These are phyloP conservation scores for Polia nebulosa DNA, from an alignment of 2,888 invertebrate species.

Conservation along the genomic window DNA sequence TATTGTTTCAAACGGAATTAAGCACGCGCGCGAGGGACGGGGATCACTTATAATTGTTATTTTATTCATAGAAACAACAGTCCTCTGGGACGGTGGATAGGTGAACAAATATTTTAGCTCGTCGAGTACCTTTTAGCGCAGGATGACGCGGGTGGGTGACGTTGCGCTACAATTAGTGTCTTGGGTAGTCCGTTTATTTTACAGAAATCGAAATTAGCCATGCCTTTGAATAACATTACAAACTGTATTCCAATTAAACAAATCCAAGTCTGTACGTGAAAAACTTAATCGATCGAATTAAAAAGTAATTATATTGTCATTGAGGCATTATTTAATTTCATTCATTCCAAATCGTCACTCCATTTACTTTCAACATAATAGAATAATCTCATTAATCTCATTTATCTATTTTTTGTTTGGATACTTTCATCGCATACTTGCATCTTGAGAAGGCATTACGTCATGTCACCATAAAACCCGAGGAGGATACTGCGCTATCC, in stretches of 20 bases:
- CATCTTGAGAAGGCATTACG: too few relatives aligned
- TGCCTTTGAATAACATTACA: background rate
- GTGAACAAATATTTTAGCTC: slow-evolving; percentile 88
- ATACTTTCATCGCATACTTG: too few relatives aligned
- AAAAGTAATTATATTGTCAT: background rate
- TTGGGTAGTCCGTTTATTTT: background rate
- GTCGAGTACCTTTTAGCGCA: slow-evolving; percentile 86
- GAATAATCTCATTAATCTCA: background rate
- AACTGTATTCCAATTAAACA: background rate
- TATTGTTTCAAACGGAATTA: slow-evolving; percentile 91
- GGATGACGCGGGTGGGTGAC: slow-evolving; percentile 33
- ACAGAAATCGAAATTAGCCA: background rate
- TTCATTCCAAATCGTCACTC: background rate
- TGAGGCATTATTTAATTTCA: too few relatives aligned
- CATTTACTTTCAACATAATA: background rate
- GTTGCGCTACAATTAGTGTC: slow-evolving; percentile 39
- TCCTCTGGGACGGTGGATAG: slow-evolving; percentile 85
- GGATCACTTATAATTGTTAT: slow-evolving; percentile 91
- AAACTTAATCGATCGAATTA: background rate
- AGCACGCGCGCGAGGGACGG: slow-evolving; percentile 85
- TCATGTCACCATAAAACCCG: background rate
- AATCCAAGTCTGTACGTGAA: background rate
- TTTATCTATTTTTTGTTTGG: too few relatives aligned
- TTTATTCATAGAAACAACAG: slow-evolving; percentile 91
- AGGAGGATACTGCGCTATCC: background rate